These are phyloP conservation scores for Elmis aenea DNA, from an alignment of 2,888 invertebrate species.

Conservation along the genomic window DNA sequence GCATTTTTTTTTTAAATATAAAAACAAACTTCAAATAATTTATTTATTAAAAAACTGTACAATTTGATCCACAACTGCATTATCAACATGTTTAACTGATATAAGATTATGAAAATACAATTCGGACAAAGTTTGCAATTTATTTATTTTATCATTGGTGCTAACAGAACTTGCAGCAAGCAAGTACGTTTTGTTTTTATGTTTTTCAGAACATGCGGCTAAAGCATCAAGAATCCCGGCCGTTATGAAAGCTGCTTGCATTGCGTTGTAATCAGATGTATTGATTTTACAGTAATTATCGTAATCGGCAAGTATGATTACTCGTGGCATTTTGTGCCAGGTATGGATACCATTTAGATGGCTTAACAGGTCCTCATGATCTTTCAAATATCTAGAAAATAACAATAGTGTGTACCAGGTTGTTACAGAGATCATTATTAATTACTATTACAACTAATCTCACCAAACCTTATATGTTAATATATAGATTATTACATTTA, in stretches of 20 bases:
- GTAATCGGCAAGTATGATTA: conserved; percentile 36
- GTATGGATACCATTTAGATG: conserved; percentile 38
- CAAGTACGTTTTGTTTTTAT: conserved; percentile 10
- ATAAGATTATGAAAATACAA: too few species aligned
- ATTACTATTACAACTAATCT: too few species aligned
- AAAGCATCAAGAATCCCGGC: conserved; percentile 35
- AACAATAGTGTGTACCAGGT: too few species aligned
- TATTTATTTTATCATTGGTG: conserved; percentile 18
- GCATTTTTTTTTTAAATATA: too few species aligned
- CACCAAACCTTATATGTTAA: too few species aligned
- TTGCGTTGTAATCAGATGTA: conserved; percentile 20
- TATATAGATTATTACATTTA: too few species aligned
- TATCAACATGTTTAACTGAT: too few species aligned
- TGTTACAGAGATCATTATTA: too few species aligned
- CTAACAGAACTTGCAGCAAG: conserved; percentile 14
- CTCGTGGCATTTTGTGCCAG: conserved; percentile 35
- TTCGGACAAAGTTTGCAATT: too few species aligned
- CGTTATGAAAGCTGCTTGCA: conserved; percentile 30
- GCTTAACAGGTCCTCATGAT: conserved; percentile 33
- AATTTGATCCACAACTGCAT: too few species aligned
- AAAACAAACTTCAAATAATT: too few species aligned
- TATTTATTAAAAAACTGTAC: too few species aligned
- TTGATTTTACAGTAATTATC: conserved; percentile 33
- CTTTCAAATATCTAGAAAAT: conserved; percentile 38
- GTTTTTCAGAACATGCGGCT: conserved; percentile 27